A percentile compares a stretch with the other conserved stretches of the same genome.
These are phyloP conservation scores for Agrypnus murinus DNA, from an alignment of 2,888 invertebrate genomes.

Conservation along the genomic window DNA sequence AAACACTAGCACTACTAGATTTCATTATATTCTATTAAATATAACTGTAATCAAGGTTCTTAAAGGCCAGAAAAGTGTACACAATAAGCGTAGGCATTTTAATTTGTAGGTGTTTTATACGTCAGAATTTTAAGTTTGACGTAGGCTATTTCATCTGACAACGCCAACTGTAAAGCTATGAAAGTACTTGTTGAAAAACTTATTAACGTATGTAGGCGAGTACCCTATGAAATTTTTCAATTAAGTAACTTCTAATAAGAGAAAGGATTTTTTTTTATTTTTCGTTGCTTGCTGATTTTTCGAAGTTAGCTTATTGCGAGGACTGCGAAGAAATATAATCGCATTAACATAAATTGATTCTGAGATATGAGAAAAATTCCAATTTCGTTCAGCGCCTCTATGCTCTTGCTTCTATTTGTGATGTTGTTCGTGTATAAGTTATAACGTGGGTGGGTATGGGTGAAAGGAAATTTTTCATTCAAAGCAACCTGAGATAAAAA, in stretches of 20 bases:
- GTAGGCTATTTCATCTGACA: no score
- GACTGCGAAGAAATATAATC: conserved; percentile 45
- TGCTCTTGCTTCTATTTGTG: conserved; percentile 38
- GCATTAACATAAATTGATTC: conserved; percentile 53
- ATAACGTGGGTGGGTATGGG: conserved; percentile 19
- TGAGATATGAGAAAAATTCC: conserved; percentile 52
- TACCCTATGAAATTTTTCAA: no score
- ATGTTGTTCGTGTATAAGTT: conserved; percentile 40
- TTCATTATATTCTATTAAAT: no score
- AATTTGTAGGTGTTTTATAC: no score
- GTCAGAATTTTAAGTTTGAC: no score
- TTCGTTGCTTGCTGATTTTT: conserved; percentile 17
- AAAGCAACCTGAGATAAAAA: conserved; percentile 15
- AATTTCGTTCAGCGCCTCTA: conserved; percentile 41
- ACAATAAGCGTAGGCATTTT: no score
- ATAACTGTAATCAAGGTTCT: no score
- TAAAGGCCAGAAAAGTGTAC: no score
- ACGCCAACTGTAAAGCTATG: no score
- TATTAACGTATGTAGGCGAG: no score
- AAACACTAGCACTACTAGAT: no score
- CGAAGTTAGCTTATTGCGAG: conserved; percentile 31
- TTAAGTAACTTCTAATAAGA: neutral
- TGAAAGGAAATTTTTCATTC: conserved; percentile 23
- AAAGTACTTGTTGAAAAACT: no score
- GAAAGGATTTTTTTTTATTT: conserved; percentile 17